Evolutionary conservation across 2,113 vertebrate genomes (phyloP).

Genomic region (Cyprinodon tularosa): DNA sequence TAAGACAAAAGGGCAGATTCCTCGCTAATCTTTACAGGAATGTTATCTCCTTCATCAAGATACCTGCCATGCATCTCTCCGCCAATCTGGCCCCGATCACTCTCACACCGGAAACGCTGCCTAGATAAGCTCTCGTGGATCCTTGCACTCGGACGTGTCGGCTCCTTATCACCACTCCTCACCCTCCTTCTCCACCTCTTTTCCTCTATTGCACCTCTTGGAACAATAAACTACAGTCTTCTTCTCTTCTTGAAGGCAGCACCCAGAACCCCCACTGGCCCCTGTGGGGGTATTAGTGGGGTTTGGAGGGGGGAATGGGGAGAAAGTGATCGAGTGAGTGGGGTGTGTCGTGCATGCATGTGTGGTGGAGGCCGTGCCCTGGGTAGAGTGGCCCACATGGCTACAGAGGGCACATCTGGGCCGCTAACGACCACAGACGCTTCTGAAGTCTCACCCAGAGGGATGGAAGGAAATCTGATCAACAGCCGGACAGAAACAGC

Average conservation of each 20-base stretch:
- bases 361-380: neutral
- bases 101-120: constrained; percentile 46
- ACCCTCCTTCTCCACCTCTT: neutral
- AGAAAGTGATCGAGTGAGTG: constrained; percentile 45
- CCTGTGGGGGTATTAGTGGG: neutral
- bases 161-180: constrained; percentile 56
- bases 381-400: constrained; percentile 24
- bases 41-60: constrained; percentile 69
- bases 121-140: constrained; percentile 43
- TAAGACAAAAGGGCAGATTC: constrained; percentile 70
- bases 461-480: constrained; percentile 59
- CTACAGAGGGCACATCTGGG: constrained; percentile 18
- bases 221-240: constrained; percentile 39
- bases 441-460: constrained; percentile 45
- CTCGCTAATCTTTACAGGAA: constrained; percentile 59
- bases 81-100: constrained; percentile 46
- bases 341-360: constrained; percentile 7
- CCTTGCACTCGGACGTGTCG: constrained; percentile 33
- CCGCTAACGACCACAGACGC: constrained; percentile 39
- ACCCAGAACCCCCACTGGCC: neutral
- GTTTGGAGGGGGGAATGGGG: neutral
- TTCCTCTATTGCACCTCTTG: constrained; percentile 7
- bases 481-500: constrained; percentile 55
- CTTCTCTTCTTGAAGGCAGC: neutral
- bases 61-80: constrained; percentile 67